Percentiles rank a stretch among this genome's conserved stretches.
These are phyloP conservation scores for Anniella stebbinsi DNA, from an alignment of 2,797 vertebrate genomes.

Conservation along the genomic window DNA sequence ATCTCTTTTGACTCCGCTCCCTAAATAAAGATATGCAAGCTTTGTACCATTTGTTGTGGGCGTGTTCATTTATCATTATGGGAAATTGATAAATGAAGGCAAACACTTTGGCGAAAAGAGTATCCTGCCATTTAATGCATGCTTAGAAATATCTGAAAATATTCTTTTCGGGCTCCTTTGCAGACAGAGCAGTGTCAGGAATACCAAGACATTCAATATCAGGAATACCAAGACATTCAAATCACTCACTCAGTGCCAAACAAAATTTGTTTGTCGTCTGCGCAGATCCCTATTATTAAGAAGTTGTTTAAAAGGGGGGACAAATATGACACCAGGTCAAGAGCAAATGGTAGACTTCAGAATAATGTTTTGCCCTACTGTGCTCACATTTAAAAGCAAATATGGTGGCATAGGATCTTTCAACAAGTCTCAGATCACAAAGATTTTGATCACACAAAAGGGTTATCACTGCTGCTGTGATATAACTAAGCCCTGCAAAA, in stretches of 20 bases:
- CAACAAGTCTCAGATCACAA: conserved; percentile 3
- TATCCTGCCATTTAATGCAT: background rate
- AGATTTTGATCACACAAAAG: conserved; percentile 30
- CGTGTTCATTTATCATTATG: background rate
- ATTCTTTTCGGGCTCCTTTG: background rate
- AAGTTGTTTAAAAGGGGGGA: background rate
- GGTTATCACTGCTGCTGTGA: background rate
- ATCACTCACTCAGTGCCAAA: background rate
- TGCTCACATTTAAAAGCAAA: background rate
- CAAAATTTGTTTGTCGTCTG: background rate
- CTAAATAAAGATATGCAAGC: background rate
- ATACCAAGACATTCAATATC: conserved; percentile 28
- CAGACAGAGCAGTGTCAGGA: conserved; percentile 21
- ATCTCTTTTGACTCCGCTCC: background rate
- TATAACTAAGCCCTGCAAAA: conserved; percentile 43
- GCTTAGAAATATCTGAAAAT: background rate
- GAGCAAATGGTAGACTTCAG: background rate
- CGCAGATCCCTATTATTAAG: background rate
- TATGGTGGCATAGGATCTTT: background rate
- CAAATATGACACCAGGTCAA: background rate
- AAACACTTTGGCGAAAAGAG: background rate
- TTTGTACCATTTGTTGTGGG: background rate
- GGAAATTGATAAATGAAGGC: background rate
- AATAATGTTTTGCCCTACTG: background rate
- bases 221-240: conserved; percentile 33